Base-by-base conservation (phyloP, 2,113 vertebrate genomes). In the Vulpes ferrilata region DNA sequence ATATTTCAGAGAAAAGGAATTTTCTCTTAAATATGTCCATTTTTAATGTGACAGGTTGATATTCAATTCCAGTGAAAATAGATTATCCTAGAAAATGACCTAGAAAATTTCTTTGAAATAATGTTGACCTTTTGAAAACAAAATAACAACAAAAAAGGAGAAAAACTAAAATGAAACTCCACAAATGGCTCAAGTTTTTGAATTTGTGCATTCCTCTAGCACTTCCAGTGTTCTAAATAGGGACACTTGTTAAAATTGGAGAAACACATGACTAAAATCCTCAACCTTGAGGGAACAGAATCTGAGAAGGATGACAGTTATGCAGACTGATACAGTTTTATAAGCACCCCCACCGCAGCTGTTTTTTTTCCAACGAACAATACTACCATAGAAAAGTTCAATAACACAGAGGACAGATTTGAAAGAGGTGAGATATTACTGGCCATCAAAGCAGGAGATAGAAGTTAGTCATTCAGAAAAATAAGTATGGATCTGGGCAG, bases 391-490 rank as follows among this genome's bases (percentile, higher is more conserved):
- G 7, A 90, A 48, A 12, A 0, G 0, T 84, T 59, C 23, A 22
- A 53, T 48, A 85, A n/a, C 12, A 67, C 3, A n/a, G 1, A 83
- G n/a, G 15, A 27, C 7, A 88, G 8, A 53, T 82, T 76, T 83
- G 17, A 94, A 90, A 92, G 15, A 79, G 12, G 11, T 51, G 7
- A 73, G 2, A 83, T 95, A 90, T 92, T 48, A 69, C 30, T 5
- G 1, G 19, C 11, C 79, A 76, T 90, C 38, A 80, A 95, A 53
- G 10, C 7, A 91, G 20, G 16, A 93, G 8, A 71, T 27, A 17
- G 16, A 84, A 88, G 6, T 62, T 23, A 65, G 13, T 65, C 3
- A 90, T 96, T 97, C 25, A 76, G n/a, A 73, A 93, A 96, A 60
- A 30, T 57, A 74, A 83, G 10, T 71, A 60, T 22, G 15, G 20